Evolutionary conservation across 2,888 invertebrate species (phyloP), one percentile per base, ranked within the genome.

Genomic region (Coecobrya sp.): DNA sequence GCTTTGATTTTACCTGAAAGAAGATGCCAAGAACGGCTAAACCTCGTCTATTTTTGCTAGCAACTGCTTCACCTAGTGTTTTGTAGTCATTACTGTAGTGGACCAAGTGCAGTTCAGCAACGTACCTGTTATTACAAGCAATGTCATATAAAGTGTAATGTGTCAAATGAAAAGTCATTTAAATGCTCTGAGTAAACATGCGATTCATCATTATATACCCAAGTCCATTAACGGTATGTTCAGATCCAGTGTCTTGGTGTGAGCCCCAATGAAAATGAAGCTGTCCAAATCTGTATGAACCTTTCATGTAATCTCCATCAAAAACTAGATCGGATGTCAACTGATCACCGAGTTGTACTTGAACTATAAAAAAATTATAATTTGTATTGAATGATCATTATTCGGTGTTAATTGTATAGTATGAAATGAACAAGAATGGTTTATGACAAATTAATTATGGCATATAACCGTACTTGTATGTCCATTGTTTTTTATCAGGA

Each of bases 11-110:
- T 25, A 94, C 94, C 89, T 93, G 70, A 68, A 95, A 94, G 81
- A 95, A 95, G 68, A 95, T 92, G n/a, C 94, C 95, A n/a, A 95
- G 88, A 10, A 95, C 95, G 11, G 94, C 94, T 10, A 95, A 89
- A 68, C 94, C 95, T 86, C 94, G 52, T 30, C 91, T 90, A 86
- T 94, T 93, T 55, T 92, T 92, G 25, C 92, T 93, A 68, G 87
- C 86, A 1, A 94, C 92, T 27, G 95, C 95, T n/a, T 91, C 93
- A 0, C 85, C 65, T 13, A 95, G 73, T 22, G 85, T 91, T 81
- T 92, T 88, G 89, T 94, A 95, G 55, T 92, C 93, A 55, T 93
- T 91, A 13, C 93, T 92, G 87, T 91, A 94, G 86, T 95, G 95
- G 27, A 95, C 95, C 30, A 95, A 88, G 82, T 95, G 95, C 11